Base-by-base conservation (phyloP, 2,113 vertebrate species). In the Rhinopithecus roxellana region DNA sequence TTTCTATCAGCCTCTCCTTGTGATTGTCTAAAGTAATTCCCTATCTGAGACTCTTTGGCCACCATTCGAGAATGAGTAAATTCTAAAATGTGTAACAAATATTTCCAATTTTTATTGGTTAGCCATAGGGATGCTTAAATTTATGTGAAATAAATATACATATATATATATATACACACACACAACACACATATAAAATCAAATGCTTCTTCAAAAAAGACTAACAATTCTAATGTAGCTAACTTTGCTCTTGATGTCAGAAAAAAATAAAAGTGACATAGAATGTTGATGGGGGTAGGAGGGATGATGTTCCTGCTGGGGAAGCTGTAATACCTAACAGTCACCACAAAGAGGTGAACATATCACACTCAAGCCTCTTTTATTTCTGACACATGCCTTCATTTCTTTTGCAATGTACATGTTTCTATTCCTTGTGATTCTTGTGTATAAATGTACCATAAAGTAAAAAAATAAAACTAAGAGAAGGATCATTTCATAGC, bases 331-430 rank as follows among this genome's bases (percentile, higher is more conserved):
- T 94, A 72, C 67, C 78, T 1, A 5, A 12, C 0, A 0, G 10
- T 70, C 30, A 74, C 98, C 98, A 93, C 97, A 69, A 81, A 82
- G 97, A 2, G 96, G 97, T 95, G 97, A 89, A 11, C 52, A 0
- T 48, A 7, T 84, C 64, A 18, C 85, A 2, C 57, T 64, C 90
- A 40, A 6, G 50, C 10, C 18, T 23, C 55, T 25, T 25, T 11
- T n/a, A 14, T 13, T 20, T n/a, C 23, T 0, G 43, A 52, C 13
- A 18, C 1, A 8, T 3, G 35, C 27, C 61, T 94, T 55, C 40
- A n/a, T 23, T 59, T 70, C 52, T 27, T 75, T 82, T 12, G 78
- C 64, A 57, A 57, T 2, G 0, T 18, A 52, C 5, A 3, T 40
- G 64, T 30, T 88, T 82, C 27, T 25, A 48, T 81, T 45, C 27